Base-by-base conservation (phyloP, 1,140 invertebrate genomes). In the Pseudomyrmex pallidus region DNA sequence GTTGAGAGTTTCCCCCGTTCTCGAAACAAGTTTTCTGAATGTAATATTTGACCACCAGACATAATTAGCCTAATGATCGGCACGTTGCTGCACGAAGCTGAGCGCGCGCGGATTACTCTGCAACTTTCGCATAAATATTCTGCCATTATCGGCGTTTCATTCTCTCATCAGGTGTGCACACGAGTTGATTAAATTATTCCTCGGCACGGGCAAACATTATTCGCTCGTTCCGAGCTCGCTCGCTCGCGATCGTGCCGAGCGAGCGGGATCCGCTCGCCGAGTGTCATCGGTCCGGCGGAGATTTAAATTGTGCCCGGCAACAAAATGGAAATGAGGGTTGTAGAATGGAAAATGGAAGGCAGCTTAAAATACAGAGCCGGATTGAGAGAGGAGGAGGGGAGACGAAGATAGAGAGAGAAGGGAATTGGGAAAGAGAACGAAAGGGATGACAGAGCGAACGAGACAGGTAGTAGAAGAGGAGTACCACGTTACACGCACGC, bases 291-390 rank as follows among this genome's bases (percentile, higher is more conserved):
- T 74, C 35, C 83, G 74, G 74, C 85, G 52, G 84, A 88, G 87
- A 89, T 89, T 89, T 89, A 89, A 89, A 89, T 89, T 88, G 87
- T 88, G 87, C 84, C 66, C 74, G 76, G 86, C 87, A 82, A 90
- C 87, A 89, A 87, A 89, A 89, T 87, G 89, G 83, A 88, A 84
- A 89, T 89, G 84, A 86, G 86, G 85, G 76, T 84, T 84, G 85
- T 87, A 89, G 89, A 90, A 89, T 90, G 85, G 89, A 89, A 83
- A 90, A 86, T 89, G 84, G 84, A 89, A 90, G 76, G 83, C 80
- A 83, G 89, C 86, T 90, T 91, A 88, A 90, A 90, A 90, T 86
- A 82, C 82, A 67, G 54, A 59, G 74, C 64, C 56, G 76, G 57
- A 76, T 72, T 80, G 78, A 61, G 64, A 35, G 44, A 62, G 59